A percentile compares a stretch with the other conserved stretches of the same genome.
Evolutionary conservation across 2,113 vertebrate genomes (phyloP).

Genomic region (Pseudorhombus dupliciocellatus): DNA sequence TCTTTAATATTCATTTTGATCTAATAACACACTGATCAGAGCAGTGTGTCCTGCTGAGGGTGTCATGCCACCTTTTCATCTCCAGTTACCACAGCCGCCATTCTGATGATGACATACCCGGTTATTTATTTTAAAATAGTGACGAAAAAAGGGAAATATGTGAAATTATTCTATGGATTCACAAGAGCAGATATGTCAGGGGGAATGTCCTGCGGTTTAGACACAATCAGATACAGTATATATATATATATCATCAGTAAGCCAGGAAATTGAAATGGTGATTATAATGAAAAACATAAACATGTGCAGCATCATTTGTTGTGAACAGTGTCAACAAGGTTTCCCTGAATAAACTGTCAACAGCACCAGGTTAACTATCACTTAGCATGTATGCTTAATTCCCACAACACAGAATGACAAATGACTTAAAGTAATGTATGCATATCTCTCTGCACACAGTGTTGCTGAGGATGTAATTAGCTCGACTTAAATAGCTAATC

Average conservation of each 20-base stretch:
- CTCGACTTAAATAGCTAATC: neutral
- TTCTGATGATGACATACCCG: constrained; percentile 4
- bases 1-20: constrained; percentile 41
- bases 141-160: neutral
- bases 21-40: constrained; percentile 28
- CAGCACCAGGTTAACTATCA: neutral
- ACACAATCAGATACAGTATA: neutral
- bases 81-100: constrained; percentile 27
- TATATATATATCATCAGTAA: too few species aligned
- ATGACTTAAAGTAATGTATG: neutral
- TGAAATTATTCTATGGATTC: neutral
- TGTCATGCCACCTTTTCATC: constrained; percentile 35
- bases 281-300: neutral
- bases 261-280: neutral
- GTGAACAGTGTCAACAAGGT: neutral
- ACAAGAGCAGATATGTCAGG: neutral
- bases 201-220: constrained; percentile 1
- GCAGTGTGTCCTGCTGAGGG: constrained; percentile 22
- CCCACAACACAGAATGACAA: neutral
- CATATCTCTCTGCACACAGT: constrained; percentile 14
- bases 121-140: constrained; percentile 2
- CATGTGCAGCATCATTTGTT: neutral
- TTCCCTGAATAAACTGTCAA: neutral
- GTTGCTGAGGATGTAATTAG: neutral
- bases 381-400: neutral